Percentiles rank a stretch among this genome's conserved stretches.
These are phyloP conservation scores for Halichoerus grypus DNA, from an alignment of 2,113 vertebrate species.

Conservation along the genomic window DNA sequence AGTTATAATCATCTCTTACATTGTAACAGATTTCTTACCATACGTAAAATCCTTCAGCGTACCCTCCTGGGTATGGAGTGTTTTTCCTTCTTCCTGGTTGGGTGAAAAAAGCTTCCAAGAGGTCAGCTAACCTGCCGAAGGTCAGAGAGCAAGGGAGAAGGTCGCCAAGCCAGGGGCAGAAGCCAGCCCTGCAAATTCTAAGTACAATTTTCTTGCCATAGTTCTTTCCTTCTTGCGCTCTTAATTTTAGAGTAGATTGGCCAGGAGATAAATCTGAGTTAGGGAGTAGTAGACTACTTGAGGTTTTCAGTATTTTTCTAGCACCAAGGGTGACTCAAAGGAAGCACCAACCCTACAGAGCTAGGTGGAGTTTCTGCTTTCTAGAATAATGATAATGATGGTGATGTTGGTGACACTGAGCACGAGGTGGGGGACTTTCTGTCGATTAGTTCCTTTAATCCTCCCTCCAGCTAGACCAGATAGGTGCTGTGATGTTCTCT, in stretches of 20 bases:
- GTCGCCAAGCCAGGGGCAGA: not conserved
- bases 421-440: not conserved
- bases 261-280: not conserved
- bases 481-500: fast-evolving
- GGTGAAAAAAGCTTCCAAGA: not conserved
- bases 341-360: not conserved
- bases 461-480: not conserved
- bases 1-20: not conserved
- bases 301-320: slow-evolving; percentile 11
- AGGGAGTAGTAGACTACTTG: not conserved
- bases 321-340: not conserved
- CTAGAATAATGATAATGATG: not conserved
- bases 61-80: not conserved
- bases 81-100: not conserved
- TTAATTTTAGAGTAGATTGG: not conserved
- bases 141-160: not conserved
- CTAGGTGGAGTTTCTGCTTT: not conserved
- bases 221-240: not conserved
- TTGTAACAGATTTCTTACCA: slow-evolving; percentile 5
- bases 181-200: not conserved
- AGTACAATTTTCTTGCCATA: not conserved
- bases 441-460: not conserved
- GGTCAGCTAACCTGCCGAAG: not conserved
- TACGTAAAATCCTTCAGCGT: not conserved
- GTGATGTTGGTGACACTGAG: not conserved